These are phyloP conservation scores for Amphiprion percula DNA, from an alignment of 2,113 vertebrate species.

Conservation along the genomic window DNA sequence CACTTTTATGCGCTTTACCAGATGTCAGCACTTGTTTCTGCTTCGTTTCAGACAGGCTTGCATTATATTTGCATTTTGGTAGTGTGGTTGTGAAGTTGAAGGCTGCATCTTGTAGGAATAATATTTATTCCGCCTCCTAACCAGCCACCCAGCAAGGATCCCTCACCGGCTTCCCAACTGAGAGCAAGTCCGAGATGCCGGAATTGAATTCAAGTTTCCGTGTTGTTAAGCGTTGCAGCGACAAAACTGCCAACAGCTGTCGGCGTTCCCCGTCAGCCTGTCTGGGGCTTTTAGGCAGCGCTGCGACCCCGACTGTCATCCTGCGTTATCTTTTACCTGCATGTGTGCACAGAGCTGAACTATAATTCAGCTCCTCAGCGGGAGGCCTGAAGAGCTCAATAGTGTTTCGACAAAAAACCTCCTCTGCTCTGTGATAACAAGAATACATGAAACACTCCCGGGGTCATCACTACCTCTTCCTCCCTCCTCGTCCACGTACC, in stretches of 20 bases:
- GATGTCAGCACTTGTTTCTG: no score
- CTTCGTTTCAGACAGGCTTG: no score
- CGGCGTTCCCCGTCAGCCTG: conserved; percentile 9
- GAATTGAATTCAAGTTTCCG: conserved; percentile 11
- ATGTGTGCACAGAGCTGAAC: conserved; percentile 27
- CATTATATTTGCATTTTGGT: no score
- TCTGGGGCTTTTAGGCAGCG: conserved; percentile 5
- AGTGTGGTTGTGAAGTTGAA: no score
- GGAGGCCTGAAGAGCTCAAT: conserved; percentile 14
- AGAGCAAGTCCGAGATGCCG: neutral
- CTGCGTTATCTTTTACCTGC: conserved; percentile 45
- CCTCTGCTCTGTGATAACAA: conserved; percentile 18
- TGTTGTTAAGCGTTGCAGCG: neutral
- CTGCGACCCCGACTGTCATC: conserved; percentile 29
- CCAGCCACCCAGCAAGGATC: neutral
- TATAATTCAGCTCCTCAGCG: conserved; percentile 37
- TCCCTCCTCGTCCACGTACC: neutral
- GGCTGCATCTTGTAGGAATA: no score
- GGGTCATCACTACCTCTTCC: neutral
- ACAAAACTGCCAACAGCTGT: conserved; percentile 27
- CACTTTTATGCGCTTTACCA: no score
- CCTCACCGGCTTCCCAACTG: neutral
- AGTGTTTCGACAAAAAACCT: neutral
- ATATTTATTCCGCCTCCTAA: no score
- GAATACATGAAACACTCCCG: conserved; percentile 33